Evolutionary conservation across 2,797 vertebrate genomes (phyloP).

Genomic region (Acanthiza pusilla): DNA sequence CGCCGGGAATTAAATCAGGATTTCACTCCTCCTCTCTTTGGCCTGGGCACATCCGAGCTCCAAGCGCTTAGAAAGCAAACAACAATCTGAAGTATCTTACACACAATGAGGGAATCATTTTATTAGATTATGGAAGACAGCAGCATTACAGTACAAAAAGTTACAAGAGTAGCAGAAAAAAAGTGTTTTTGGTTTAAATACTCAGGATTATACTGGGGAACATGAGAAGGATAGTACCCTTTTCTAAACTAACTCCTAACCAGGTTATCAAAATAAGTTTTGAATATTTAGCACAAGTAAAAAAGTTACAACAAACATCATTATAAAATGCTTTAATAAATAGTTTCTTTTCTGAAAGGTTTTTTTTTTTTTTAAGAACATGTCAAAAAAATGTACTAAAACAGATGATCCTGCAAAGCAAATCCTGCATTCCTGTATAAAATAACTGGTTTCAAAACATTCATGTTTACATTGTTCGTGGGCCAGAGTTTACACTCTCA

Average conservation of each 20-base stretch:
- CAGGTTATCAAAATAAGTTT: constrained; percentile 65
- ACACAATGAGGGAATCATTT: constrained; percentile 67
- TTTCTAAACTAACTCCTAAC: constrained; percentile 64
- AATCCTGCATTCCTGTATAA: constrained; percentile 79
- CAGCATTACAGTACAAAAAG: constrained; percentile 69
- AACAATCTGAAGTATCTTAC: constrained; percentile 42
- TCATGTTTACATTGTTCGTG: constrained; percentile 62
- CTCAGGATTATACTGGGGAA: constrained; percentile 62
- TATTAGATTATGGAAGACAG: constrained; percentile 70
- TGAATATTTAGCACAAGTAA: constrained; percentile 63
- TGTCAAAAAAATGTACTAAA: constrained; percentile 83
- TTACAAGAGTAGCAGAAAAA: constrained; percentile 64
- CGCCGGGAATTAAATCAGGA: rapidly evolving
- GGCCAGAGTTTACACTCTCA: constrained; percentile 57
- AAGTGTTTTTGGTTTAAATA: constrained; percentile 70
- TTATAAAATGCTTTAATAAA: constrained; percentile 98
- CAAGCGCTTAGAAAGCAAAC: constrained; percentile 25
- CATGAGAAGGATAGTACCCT: constrained; percentile 62
- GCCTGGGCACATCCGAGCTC: not conserved
- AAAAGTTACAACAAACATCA: constrained; percentile 73
- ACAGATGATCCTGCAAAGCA: constrained; percentile 82
- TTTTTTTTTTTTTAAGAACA: constrained; percentile 76
- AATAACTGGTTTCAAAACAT: constrained; percentile 81
- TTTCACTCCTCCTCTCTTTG: not conserved
- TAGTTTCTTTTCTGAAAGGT: constrained; percentile 79